Base-by-base conservation (phyloP, 1,140 invertebrate genomes). In the Drosophila truncata region DNA sequence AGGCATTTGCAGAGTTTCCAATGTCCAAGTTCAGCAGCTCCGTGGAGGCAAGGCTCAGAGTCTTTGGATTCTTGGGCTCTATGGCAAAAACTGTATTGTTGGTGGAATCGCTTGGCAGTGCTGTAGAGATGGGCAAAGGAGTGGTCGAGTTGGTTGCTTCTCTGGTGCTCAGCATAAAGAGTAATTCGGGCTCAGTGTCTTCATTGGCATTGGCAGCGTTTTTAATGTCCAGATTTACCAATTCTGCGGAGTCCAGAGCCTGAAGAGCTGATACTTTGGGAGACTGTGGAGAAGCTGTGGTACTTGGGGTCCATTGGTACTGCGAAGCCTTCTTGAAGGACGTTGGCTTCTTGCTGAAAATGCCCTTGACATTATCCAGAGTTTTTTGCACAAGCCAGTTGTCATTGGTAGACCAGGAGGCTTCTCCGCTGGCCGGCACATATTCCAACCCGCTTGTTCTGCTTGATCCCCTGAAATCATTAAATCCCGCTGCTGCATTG, bases 331-430 rank as follows among this genome's bases (percentile, higher is more conserved):
- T 82, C 27, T 75, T 78, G 4, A 77, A 58, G 31, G 46, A 47
- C 10, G 52, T 6, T 31, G 69, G 61, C 9, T 71, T 76, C 41
- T 80, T 86, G 13, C 37, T 55, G 2, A 79, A 59, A 4, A 33
- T 44, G 0, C 49, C 58, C 44, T 87, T 87, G 6, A 63, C 78
- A 44, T 57, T 70, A 8, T 82, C 74, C 0, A 75, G 49, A 0
- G 54, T 63, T 20, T 67, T 64, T 5, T 33, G 60, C 9, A 86
- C 37, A n/a, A 82, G 59, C 82, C 82, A 85, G 35, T 61, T 80
- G n/a, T 86, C 83, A 16, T 77, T 83, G 3, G 63, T 9, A 2
- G 59, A 44, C 80, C 75, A 79, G 29, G 50, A n/a, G 4, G 52
- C 55, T 3, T 62, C 55, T 13, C 14, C 76, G 47, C 60, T 25